Conservation (phyloP, 30 jellyfish, hydroid and myxozoan species). For the Catostylus mosaicus region DNA sequence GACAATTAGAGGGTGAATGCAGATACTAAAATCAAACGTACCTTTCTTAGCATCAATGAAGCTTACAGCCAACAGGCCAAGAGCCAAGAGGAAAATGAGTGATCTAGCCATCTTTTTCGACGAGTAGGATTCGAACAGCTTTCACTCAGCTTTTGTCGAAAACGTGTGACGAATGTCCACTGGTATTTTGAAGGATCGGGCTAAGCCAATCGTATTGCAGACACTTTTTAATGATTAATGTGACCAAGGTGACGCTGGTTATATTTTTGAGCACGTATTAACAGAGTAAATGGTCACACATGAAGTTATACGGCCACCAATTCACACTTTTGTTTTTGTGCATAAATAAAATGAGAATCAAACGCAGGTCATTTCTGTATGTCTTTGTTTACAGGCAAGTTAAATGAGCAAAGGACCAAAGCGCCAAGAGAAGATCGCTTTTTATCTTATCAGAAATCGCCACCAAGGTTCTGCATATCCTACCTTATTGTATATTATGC, state of each 20-base stretch:
- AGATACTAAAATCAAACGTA: slow-evolving; percentile 14
- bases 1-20: no score
- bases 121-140: slow-evolving; percentile 16
- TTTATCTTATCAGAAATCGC: no score
- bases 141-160: slow-evolving; percentile 18
- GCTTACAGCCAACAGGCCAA: slow-evolving; percentile 75
- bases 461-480: no score
- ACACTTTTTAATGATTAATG: slow-evolving; percentile 49
- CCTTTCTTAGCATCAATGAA: slow-evolving; percentile 67
- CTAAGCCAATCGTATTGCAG: slow-evolving; percentile 38
- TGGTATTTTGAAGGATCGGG: slow-evolving; percentile 17
- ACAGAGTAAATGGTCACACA: slow-evolving; percentile 56
- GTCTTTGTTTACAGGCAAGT: slow-evolving; percentile 18
- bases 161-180: slow-evolving; percentile 24
- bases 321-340: slow-evolving; percentile 53
- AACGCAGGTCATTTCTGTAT: slow-evolving; percentile 47
- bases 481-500: no score
- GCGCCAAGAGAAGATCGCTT: neutral
- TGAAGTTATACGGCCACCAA: slow-evolving; percentile 69
- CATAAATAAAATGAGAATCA: slow-evolving; percentile 33
- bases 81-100: slow-evolving; percentile 37
- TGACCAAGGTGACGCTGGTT: slow-evolving; percentile 51
- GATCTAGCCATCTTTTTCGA: slow-evolving; percentile 48
- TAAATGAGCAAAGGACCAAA: neutral
- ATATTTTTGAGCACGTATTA: slow-evolving; percentile 30